Conservation (phyloP, 2,797 vertebrate species). For the Clarias laeviceps region DNA sequence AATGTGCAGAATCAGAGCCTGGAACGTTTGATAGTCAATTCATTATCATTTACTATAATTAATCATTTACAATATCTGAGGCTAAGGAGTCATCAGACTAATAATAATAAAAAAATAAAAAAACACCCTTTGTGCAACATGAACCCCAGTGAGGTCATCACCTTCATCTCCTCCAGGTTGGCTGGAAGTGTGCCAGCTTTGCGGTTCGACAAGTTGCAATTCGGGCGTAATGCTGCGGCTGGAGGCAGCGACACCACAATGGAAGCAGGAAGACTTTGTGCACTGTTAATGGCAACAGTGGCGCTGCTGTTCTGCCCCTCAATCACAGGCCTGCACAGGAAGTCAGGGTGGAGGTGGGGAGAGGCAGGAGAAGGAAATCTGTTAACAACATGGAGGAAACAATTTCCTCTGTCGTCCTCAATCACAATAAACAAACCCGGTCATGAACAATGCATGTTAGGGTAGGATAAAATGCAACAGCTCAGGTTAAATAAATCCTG, state of each 20-base stretch:
- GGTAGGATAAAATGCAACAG: slow-evolving; percentile 28
- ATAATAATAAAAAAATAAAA: too few species aligned
- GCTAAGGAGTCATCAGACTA: not conserved
- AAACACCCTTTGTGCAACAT: not conserved
- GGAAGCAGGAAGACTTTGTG: slow-evolving; percentile 71
- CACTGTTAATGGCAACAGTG: slow-evolving; percentile 64
- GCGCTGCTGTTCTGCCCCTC: slow-evolving; percentile 81
- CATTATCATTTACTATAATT: not conserved
- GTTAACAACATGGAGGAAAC: slow-evolving; percentile 43
- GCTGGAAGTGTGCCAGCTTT: slow-evolving; percentile 88
- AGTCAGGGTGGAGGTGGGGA: not conserved
- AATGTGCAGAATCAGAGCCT: not conserved
- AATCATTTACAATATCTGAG: not conserved
- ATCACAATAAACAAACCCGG: slow-evolving; percentile 60
- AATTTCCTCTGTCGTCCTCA: slow-evolving; percentile 50
- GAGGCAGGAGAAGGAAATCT: slow-evolving; percentile 38
- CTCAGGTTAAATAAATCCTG: slow-evolving; percentile 59
- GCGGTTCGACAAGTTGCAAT: slow-evolving; percentile 74
- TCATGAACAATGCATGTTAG: slow-evolving; percentile 52
- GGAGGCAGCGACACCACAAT: slow-evolving; percentile 76
- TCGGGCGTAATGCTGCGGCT: slow-evolving; percentile 69
- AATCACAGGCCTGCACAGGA: slow-evolving; percentile 76
- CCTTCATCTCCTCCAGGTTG: slow-evolving; percentile 97
- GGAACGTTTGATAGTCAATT: not conserved
- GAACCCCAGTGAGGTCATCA: slow-evolving; percentile 53